Evolutionary conservation across 1,140 invertebrate species (phyloP).

Genomic region (Marisa cornuarietis): DNA sequence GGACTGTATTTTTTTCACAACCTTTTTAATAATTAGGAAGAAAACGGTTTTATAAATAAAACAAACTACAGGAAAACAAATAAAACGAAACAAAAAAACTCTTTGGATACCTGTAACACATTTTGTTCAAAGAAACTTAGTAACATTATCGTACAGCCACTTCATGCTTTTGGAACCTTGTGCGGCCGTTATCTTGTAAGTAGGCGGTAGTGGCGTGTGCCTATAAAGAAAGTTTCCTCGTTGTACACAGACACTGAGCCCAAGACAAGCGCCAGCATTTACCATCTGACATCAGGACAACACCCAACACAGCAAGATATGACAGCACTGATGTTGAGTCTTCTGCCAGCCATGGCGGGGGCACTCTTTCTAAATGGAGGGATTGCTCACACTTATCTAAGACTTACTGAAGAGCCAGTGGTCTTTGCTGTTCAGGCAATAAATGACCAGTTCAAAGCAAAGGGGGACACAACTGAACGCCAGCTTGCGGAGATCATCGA

Average conservation of each 20-base stretch:
- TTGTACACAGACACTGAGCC: too few species aligned
- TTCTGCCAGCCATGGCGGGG: slow-evolving; percentile 10
- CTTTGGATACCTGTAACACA: too few species aligned
- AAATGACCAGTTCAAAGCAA: slow-evolving; percentile 8
- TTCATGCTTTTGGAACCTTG: neutral
- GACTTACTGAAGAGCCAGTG: slow-evolving; percentile 1
- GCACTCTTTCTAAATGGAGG: neutral
- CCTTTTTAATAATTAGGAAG: too few species aligned
- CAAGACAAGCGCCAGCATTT: neutral
- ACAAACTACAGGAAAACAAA: too few species aligned
- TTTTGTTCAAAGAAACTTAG: too few species aligned
- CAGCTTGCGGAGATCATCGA: neutral
- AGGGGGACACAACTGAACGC: neutral
- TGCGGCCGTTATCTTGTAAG: neutral
- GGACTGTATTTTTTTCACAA: too few species aligned
- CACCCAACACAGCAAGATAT: neutral
- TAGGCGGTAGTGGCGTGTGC: too few species aligned
- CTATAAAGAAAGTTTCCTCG: too few species aligned
- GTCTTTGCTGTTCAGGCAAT: slow-evolving; percentile 8
- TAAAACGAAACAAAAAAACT: too few species aligned
- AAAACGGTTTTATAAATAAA: too few species aligned
- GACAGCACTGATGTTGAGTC: neutral
- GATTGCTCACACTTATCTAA: neutral
- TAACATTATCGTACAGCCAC: neutral
- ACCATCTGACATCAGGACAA: neutral